Percentiles rank a stretch among this genome's conserved stretches.
Evolutionary conservation across 2,888 invertebrate genomes (phyloP).

Genomic region (Nemotelus pantherinus): DNA sequence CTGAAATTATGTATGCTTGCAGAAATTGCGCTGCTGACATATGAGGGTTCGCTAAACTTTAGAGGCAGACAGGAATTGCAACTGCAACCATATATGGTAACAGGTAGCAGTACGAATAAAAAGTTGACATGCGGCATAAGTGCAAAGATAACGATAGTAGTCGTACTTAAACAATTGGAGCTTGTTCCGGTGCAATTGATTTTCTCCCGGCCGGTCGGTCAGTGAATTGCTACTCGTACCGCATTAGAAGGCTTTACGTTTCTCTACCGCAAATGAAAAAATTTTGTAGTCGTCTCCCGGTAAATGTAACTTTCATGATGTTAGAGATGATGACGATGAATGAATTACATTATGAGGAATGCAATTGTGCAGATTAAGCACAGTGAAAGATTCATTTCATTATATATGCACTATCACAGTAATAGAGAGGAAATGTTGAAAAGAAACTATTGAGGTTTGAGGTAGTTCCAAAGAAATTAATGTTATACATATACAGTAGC

Average conservation of each 20-base stretch:
- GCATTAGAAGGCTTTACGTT: not conserved
- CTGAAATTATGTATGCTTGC: no score
- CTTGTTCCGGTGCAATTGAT: conserved; percentile 7
- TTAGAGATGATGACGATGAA: not conserved
- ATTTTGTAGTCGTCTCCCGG: not conserved
- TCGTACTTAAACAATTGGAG: not conserved
- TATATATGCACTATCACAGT: not conserved
- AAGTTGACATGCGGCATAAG: not conserved
- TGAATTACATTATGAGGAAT: not conserved
- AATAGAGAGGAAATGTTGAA: no score
- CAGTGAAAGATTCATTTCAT: conserved; percentile 4
- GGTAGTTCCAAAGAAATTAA: no score
- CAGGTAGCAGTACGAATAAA: not conserved
- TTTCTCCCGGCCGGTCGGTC: conserved; percentile 1
- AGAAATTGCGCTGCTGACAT: not conserved
- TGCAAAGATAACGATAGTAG: conserved; percentile 1
- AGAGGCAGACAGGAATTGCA: not conserved
- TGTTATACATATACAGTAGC: no score
- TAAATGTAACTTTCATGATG: conserved; percentile 1
- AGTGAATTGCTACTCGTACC: not conserved
- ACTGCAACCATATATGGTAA: conserved; percentile 8
- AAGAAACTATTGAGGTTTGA: no score
- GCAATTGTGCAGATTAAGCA: not conserved
- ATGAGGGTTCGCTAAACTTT: not conserved
- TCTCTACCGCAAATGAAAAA: no score